Percentiles rank a stretch among this genome's conserved stretches.
These are phyloP conservation scores for Leucoraja erinaceus DNA, from an alignment of 2,113 vertebrate genomes.

Conservation along the genomic window DNA sequence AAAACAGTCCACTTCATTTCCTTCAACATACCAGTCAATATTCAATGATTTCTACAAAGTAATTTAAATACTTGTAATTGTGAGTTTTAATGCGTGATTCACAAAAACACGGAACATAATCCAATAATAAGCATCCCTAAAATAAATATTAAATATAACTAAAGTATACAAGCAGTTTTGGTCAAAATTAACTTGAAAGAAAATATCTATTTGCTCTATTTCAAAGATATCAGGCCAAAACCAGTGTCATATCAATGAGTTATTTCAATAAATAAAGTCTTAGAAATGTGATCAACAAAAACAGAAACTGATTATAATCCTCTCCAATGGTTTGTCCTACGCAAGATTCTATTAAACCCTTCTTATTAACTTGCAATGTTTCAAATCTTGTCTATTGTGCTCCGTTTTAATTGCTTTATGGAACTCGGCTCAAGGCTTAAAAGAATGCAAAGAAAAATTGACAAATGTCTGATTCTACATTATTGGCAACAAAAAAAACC, in stretches of 20 bases:
- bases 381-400: slow-evolving; percentile 55
- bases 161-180: neutral
- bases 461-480: slow-evolving; percentile 36
- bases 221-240: neutral
- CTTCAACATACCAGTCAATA: slow-evolving; percentile 50
- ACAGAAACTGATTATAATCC: slow-evolving; percentile 67
- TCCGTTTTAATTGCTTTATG: slow-evolving; percentile 48
- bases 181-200: neutral
- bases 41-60: slow-evolving; percentile 34
- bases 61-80: too few species aligned
- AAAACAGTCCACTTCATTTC: slow-evolving; percentile 45
- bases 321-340: slow-evolving; percentile 65
- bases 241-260: neutral
- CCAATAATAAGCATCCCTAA: neutral
- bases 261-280: slow-evolving; percentile 51
- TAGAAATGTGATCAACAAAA: slow-evolving; percentile 77
- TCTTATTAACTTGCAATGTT: slow-evolving; percentile 67
- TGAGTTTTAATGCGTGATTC: too few species aligned
- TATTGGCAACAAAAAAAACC: slow-evolving; percentile 37
- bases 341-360: slow-evolving; percentile 72
- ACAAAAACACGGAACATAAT: too few species aligned
- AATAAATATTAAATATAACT: neutral
- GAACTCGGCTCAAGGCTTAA: slow-evolving; percentile 37
- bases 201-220: too few species aligned
- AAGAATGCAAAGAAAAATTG: slow-evolving; percentile 44